phyloP scores from a whole-genome alignment of 2,797 vertebrate species.

The Pteronotus mesoamericanus region DNA sequence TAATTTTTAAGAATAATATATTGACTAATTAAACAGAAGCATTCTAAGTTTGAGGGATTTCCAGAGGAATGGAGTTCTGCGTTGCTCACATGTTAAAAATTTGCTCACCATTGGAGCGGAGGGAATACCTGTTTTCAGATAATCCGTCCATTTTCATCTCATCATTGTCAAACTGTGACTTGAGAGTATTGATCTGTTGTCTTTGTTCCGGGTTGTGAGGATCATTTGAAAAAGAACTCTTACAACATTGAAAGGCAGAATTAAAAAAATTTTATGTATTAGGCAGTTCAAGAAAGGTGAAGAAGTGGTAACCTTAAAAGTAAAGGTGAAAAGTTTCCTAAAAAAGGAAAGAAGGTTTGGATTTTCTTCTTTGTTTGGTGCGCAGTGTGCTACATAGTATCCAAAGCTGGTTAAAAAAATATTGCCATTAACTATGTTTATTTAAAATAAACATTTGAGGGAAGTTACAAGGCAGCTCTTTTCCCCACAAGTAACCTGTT shows the following conservation, averaged over 20 bases:
- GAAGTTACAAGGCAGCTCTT: conserved; percentile 36
- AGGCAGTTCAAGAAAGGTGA: background rate
- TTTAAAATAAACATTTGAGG: conserved; percentile 36
- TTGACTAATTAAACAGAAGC: conserved; percentile 49
- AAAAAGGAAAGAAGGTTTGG: conserved; percentile 35
- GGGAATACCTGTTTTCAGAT: background rate
- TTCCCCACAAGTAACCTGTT: conserved; percentile 21
- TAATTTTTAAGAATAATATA: conserved; percentile 57
- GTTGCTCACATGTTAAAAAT: background rate
- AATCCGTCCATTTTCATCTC: conserved; percentile 50
- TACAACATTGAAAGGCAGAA: background rate
- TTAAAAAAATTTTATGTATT: background rate
- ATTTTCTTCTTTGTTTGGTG: background rate
- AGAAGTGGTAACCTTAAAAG: conserved; percentile 31
- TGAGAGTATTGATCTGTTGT: conserved; percentile 5
- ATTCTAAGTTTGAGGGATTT: conserved; percentile 43
- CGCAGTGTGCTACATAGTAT: conserved; percentile 13
- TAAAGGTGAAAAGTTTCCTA: conserved; percentile 41
- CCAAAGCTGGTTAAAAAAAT: background rate
- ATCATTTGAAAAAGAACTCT: conserved; percentile 33
- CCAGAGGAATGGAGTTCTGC: background rate
- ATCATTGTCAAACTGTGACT: conserved; percentile 40
- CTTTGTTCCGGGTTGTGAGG: conserved; percentile 39
- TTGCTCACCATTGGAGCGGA: background rate
- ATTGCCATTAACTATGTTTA: background rate